Base-by-base conservation (phyloP, 1,140 invertebrate genomes). In the Bombus consobrinus region DNA sequence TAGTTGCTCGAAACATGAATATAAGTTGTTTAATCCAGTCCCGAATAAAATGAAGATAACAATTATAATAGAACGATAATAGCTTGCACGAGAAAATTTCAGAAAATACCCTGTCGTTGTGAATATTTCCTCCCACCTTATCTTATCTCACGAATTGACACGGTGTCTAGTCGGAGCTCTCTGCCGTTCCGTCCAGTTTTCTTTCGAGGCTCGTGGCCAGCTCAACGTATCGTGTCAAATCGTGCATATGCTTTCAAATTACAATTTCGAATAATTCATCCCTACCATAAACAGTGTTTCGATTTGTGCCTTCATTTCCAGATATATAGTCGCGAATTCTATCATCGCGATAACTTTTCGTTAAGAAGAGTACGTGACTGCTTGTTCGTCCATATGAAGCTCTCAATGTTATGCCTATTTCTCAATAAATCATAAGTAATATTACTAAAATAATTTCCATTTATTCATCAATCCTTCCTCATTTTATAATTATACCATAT, bases 181-280 rank as follows among this genome's bases (percentile, higher is more conserved):
- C 34, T 2, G 34, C 69, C 34, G 73, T 76, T 83, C 43, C 28
- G 73, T 59, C 37, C 73, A 78, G 74, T 77, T 83, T 77, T 83
- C 82, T 59, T 85, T 57, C 39, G 25, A 41, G 9, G 3, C 32
- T 62, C 75, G 53, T 37, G 66, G 12, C 37, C 15, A 71, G 9
- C 4, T 3, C 25, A 25, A 71, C 64, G 12, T 43, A 25, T 78
- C 64, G 12, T 43, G 62, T 53, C 37, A 10, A 74, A 69, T 22
- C 15, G 22, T 15, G 41, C 28, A 9, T 22, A 22, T 3, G 9
- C 72, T 13, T 6, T 8, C 34, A 69, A 68, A n/a, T 72, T 18
- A 9, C 39, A 22, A 3, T 41, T 41, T n/a, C 37, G 22, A 39
- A 39, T 28, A 2, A 28, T 13, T 28, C 9, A 25, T 39, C 2